These are phyloP conservation scores for Penelope pileata DNA, from an alignment of 2,113 vertebrate species.

Conservation along the genomic window DNA sequence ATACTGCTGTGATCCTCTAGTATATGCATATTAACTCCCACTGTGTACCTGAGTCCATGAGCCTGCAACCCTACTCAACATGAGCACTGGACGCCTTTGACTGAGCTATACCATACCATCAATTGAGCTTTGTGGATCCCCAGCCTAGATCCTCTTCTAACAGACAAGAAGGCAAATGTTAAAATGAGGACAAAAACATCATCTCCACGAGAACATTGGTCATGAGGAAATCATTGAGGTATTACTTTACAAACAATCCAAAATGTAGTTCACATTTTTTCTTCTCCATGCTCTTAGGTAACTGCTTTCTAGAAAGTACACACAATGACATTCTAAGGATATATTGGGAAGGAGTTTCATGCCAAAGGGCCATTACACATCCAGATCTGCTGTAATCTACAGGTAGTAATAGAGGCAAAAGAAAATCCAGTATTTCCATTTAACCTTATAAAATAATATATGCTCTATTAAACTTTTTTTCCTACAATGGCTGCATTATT, in stretches of 20 bases:
- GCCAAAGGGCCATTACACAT: background rate
- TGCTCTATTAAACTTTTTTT: background rate
- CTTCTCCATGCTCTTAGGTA: background rate
- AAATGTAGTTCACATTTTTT: background rate
- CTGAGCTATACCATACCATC: background rate
- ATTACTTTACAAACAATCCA: background rate
- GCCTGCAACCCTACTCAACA: background rate
- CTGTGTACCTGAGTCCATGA: rapidly evolving
- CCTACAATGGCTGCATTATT: background rate
- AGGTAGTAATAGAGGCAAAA: background rate
- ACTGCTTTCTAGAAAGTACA: background rate
- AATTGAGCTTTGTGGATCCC: background rate
- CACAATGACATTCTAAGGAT: background rate
- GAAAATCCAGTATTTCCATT: background rate
- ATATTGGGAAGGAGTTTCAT: background rate
- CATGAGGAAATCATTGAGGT: background rate
- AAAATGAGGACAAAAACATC: background rate
- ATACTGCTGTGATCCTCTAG: background rate
- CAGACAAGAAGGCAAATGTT: background rate
- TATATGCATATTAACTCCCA: background rate
- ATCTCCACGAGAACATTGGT: background rate
- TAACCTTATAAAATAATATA: background rate
- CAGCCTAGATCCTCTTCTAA: background rate
- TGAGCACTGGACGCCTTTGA: background rate
- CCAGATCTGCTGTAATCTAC: background rate